Evolutionary conservation across 2,797 vertebrate genomes (phyloP).

Genomic region (Malurus leucopterus): DNA sequence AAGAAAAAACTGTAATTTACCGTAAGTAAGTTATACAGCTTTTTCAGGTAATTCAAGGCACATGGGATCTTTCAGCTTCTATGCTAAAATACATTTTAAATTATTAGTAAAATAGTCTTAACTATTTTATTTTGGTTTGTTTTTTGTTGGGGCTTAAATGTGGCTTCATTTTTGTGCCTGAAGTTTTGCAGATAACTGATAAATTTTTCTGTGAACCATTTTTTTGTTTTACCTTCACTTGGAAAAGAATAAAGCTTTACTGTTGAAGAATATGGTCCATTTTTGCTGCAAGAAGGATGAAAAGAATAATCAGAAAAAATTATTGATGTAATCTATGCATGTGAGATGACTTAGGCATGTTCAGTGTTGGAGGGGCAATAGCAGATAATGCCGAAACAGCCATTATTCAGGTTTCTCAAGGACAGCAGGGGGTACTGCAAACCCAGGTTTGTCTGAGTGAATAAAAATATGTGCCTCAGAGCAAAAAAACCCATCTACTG

Average conservation of each 20-base stretch:
- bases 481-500: neutral
- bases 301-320: neutral
- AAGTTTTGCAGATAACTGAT: neutral
- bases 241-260: neutral
- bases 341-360: neutral
- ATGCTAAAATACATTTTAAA: neutral
- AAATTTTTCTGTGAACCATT: neutral
- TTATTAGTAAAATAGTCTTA: neutral
- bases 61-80: neutral
- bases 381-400: neutral
- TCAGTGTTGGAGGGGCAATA: neutral
- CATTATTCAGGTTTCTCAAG: neutral
- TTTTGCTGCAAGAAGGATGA: neutral
- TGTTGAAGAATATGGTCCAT: neutral
- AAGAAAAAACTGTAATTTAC: neutral
- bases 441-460: neutral
- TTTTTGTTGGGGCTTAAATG: neutral
- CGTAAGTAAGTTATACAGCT: neutral
- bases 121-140: neutral
- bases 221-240: neutral
- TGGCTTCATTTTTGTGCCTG: neutral
- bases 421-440: slow-evolving; percentile 15
- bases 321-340: neutral
- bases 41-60: neutral
- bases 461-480: neutral